Base-by-base conservation (phyloP, 2,888 invertebrate species). In the Hydriomena furcata region DNA sequence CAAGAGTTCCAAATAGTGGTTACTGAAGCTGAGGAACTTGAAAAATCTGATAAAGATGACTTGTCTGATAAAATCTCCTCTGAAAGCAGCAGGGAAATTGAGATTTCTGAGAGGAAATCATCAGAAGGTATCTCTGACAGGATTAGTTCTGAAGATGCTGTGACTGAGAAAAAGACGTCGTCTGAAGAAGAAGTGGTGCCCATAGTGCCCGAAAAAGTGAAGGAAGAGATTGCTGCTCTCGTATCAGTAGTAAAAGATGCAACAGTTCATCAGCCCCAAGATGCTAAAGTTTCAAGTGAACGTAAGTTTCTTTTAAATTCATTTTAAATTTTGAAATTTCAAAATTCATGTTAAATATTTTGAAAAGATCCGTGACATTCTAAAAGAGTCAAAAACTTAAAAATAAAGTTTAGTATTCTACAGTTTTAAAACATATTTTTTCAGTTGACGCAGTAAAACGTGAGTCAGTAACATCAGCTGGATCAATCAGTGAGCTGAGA, bases 141-240 rank as follows among this genome's bases (percentile, higher is more conserved):
- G 53, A 91, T 91, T 11, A 90, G 90, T 55, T 91, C 91, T 7
- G 91, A 91, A 76, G 91, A 91, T 59, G 91, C 85, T 8, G 91
- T 91, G 0, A 91, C 91, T 5, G 91, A 90, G 52, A 91, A 91
- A 58, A 91, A 91, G 52, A 84, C 90, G 4, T 91, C 91, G 5
- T 90, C 89, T 1, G 91, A 91, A 67, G 90, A 90, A 60, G 84
- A 84, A 35, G 71, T 63, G 8, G 35, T 31, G 0, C 55, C 65
- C 0, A 82, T 74, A 65, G 79, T 79, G 34, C 65, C 60, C n/a
- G 74, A 76, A n/a, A 54, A 56, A 24, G 32, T 70, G 6, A 47
- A 71, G 4, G 64, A 63, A 58, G 76, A 73, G 49, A 69, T 68
- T 21, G 40, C 52, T 11, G 52, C 52, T 12, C 43, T 47, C 8